A percentile compares a stretch with the other conserved stretches of the same genome.
Evolutionary conservation across 2,797 vertebrate species (phyloP).

Genomic region (Aldrovandia affinis): DNA sequence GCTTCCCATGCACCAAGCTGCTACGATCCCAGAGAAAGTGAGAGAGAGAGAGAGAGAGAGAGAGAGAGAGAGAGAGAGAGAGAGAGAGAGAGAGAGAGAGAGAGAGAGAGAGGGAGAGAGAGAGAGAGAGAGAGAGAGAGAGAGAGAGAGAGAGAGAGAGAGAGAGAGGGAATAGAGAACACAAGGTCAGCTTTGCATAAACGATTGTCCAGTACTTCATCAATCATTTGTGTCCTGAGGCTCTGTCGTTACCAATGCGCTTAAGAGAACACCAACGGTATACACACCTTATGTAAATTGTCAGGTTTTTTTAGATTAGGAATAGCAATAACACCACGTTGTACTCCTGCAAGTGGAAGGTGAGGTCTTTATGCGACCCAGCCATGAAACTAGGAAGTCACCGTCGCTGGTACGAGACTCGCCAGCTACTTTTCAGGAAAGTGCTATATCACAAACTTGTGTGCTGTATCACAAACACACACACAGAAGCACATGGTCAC

Average conservation of each 20-base stretch:
- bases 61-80: slow-evolving; percentile 13
- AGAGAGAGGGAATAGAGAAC: slow-evolving; percentile 13
- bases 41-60: neutral
- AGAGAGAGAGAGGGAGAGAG: slow-evolving; percentile 12
- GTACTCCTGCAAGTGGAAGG: neutral
- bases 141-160: slow-evolving; percentile 3
- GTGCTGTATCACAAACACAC: no score
- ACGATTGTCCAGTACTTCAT: neutral
- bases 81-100: slow-evolving; percentile 20
- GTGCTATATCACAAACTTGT: neutral
- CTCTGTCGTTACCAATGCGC: neutral
- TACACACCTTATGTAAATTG: neutral
- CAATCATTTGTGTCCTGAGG: neutral
- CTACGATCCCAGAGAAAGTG: slow-evolving; percentile 54
- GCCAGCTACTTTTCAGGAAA: neutral
- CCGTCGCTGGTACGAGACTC: neutral
- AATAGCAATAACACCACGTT: neutral
- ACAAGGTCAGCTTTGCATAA: slow-evolving; percentile 12
- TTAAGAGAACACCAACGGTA: neutral
- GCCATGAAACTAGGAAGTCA: neutral
- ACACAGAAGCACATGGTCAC: no score
- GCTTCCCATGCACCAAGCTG: slow-evolving; percentile 88
- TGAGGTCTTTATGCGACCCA: neutral
- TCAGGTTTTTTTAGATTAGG: neutral
- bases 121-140: slow-evolving; percentile 7